Evolutionary conservation across 1,140 invertebrate genomes (phyloP).

Genomic region (Leptinotarsa texana): DNA sequence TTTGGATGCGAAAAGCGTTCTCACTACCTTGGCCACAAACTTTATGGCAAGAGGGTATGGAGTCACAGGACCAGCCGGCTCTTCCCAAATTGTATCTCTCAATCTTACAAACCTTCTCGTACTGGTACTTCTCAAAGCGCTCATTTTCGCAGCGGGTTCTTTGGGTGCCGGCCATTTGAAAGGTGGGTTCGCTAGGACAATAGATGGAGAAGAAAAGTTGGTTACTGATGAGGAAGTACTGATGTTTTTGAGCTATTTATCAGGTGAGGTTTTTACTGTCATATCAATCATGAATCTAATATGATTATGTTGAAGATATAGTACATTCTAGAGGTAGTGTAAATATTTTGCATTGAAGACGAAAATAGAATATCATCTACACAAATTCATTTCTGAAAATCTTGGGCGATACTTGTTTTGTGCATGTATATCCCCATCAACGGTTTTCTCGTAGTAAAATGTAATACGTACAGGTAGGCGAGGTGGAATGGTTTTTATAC

Average conservation of each 20-base stretch:
- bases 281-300: no score
- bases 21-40: constrained; percentile 48
- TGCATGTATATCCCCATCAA: no score
- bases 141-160: constrained; percentile 78
- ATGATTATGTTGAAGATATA: no score
- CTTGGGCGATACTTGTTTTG: no score
- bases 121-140: constrained; percentile 76
- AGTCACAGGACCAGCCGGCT: constrained; percentile 39
- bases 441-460: no score
- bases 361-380: no score
- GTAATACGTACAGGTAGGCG: no score
- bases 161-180: constrained; percentile 70
- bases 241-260: constrained; percentile 49
- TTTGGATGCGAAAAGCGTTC: constrained; percentile 47
- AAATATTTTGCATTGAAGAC: no score
- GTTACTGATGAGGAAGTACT: constrained; percentile 50
- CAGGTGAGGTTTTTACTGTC: constrained; percentile 32
- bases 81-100: constrained; percentile 73
- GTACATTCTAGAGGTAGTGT: no score
- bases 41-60: constrained; percentile 49
- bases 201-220: constrained; percentile 55
- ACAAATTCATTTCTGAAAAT: no score
- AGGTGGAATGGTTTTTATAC: no score
- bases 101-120: constrained; percentile 82
- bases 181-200: constrained; percentile 61